phyloP scores from a whole-genome alignment of 92 coral and sea anemone species.

The Parazoanthus atlanticus region DNA sequence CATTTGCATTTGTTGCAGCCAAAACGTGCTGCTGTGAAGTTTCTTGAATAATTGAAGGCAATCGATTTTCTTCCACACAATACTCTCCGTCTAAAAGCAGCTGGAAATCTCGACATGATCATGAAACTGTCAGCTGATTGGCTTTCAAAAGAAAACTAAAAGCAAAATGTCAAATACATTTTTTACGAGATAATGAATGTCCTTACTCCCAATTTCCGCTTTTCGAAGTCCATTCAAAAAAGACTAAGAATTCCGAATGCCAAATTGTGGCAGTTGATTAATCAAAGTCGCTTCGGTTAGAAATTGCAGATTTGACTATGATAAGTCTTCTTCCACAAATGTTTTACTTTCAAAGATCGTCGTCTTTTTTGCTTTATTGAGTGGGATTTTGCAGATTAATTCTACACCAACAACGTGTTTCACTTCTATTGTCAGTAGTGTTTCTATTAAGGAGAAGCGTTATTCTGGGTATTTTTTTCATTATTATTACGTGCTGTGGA shows the following conservation, averaged over 20 bases:
- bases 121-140: constrained; percentile 5
- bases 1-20: constrained; percentile 1
- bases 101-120: constrained; percentile 7
- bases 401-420: constrained; percentile 8
- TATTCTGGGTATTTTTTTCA: background rate
- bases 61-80: constrained; percentile 15
- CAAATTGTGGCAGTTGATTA: background rate
- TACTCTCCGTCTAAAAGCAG: background rate
- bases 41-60: constrained; percentile 13
- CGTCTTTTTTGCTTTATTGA: background rate
- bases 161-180: constrained; percentile 16
- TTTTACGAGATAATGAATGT: constrained; percentile 25
- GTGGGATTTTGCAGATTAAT: background rate
- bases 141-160: constrained; percentile 12
- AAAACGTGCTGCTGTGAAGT: constrained; percentile 19
- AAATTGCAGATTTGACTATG: background rate
- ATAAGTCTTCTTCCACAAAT: background rate
- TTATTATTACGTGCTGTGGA: background rate
- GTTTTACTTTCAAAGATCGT: background rate
- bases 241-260: background rate
- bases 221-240: constrained; percentile 3
- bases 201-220: constrained; percentile 2
- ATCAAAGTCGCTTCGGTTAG: background rate
- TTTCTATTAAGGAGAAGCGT: background rate
- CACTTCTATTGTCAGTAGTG: background rate